Base-by-base conservation (phyloP, 1,140 invertebrate species). In the Scaptomyza graminum region DNA sequence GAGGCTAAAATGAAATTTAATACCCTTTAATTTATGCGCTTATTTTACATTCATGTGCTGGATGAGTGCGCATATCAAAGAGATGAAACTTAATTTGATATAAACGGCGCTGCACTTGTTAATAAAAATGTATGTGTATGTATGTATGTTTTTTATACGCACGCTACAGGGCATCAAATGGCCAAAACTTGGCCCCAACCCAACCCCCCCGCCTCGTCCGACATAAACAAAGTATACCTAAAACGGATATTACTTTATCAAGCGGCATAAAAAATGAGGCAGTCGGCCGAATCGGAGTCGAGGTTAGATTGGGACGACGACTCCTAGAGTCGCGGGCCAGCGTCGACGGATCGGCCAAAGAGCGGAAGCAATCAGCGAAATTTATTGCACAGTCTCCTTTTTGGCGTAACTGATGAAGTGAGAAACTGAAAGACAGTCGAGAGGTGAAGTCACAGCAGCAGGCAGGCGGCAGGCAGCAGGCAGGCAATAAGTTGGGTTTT, bases 171-270 rank as follows among this genome's bases (percentile, higher is more conserved):
- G 76, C 76, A 80, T 80, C 54, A 37, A 51, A 64, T 31, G 39
- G 61, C 16, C 15, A 60, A 51, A 25, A 13, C 13, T 31, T 44
- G 22, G 34, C 5, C 28, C 28, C 4, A 0, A n/a, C 37, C 12
- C 37, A 39, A 12, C 37, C 6, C 31, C 28, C 28, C 6, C 28
- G 6, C 11, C 11, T 8, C 12, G 37, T 5, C 37, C 37, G 5
- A 44, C 54, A 56, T 50, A 73, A 67, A 62, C 73, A 75, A 85
- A 69, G 76, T 79, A 76, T 88, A 88, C 79, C 76, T 88, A 83
- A 88, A 88, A 79, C 83, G 83, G 83, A 88, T 88, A 88, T 88
- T 88, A 88, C 83, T 88, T 88, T 83, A 88, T 88, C 83, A 88
- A 88, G 83, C 79, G 79, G 83, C 83, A 88, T 88, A 88, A 88